These are phyloP conservation scores for Tragelaphus imberbis DNA, from an alignment of 2,113 vertebrate genomes.

Conservation along the genomic window DNA sequence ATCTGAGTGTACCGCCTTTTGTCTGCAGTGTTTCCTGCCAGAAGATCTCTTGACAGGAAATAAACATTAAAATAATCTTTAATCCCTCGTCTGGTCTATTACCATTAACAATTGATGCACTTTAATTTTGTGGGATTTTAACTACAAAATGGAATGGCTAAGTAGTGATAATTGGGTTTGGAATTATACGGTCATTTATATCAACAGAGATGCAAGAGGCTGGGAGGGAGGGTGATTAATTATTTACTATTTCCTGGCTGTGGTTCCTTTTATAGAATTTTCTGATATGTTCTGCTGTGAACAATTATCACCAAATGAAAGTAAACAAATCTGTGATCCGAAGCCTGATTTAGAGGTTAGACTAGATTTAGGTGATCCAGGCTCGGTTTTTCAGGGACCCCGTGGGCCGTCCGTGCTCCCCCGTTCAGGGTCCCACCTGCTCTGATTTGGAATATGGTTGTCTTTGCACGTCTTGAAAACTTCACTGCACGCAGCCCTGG, in stretches of 20 bases:
- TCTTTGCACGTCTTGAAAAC: neutral
- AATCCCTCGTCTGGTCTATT: slow-evolving; percentile 87
- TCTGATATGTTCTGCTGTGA: slow-evolving; percentile 86
- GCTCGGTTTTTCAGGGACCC: slow-evolving; percentile 64
- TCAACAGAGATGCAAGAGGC: slow-evolving; percentile 86
- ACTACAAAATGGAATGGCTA: slow-evolving; percentile 88
- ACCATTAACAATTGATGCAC: slow-evolving; percentile 89
- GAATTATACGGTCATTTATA: slow-evolving; percentile 88
- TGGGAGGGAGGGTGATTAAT: slow-evolving; percentile 86
- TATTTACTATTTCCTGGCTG: slow-evolving; percentile 89
- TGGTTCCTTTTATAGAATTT: slow-evolving; percentile 87
- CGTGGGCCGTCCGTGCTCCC: neutral
- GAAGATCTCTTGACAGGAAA: slow-evolving; percentile 85
- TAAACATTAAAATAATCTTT: slow-evolving; percentile 90
- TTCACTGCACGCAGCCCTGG: neutral
- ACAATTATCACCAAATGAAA: slow-evolving; percentile 86
- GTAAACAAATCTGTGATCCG: slow-evolving; percentile 80
- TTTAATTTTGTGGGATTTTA: slow-evolving; percentile 89
- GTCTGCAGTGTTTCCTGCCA: slow-evolving; percentile 82
- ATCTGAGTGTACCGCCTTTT: slow-evolving; percentile 78
- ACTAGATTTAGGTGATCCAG: slow-evolving; percentile 70
- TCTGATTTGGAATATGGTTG: neutral
- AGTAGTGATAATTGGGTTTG: slow-evolving; percentile 89
- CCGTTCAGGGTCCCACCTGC: neutral
- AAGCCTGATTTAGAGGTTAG: slow-evolving; percentile 78